Evolutionary conservation across 2,888 invertebrate genomes (phyloP).

Genomic region (Scelioninae gen. 2): DNA sequence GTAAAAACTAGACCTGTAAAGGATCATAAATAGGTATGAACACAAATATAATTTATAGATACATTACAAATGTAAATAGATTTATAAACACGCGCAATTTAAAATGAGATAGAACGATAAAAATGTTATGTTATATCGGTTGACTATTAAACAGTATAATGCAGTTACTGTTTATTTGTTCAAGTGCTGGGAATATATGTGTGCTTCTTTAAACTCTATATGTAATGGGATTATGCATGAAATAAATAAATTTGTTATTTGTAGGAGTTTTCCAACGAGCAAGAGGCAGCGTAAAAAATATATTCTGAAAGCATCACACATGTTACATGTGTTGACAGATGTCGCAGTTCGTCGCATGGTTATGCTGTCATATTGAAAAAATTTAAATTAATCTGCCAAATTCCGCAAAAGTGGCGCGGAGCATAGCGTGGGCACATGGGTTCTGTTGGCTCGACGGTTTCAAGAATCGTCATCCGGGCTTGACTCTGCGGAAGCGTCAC

Average conservation of each 20-base stretch:
- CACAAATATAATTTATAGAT: too few species aligned
- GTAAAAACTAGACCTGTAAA: neutral
- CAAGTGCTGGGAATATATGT: too few species aligned
- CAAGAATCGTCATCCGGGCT: slow-evolving; percentile 30
- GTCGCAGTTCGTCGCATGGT: slow-evolving; percentile 38
- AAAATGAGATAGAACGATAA: too few species aligned
- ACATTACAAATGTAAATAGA: too few species aligned
- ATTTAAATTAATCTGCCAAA: slow-evolving; percentile 11
- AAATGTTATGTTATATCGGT: too few species aligned
- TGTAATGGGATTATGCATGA: too few species aligned
- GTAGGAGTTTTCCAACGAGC: slow-evolving; percentile 30
- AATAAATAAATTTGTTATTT: too few species aligned
- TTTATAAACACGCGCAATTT: too few species aligned
- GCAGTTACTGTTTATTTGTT: too few species aligned
- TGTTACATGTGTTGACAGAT: slow-evolving; percentile 40
- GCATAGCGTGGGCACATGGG: slow-evolving; percentile 30
- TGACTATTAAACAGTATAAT: too few species aligned
- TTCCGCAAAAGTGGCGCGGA: slow-evolving; percentile 47
- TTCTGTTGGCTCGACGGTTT: slow-evolving; percentile 56
- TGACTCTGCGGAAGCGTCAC: slow-evolving; percentile 56
- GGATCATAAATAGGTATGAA: slow-evolving; percentile 31
- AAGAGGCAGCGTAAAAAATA: slow-evolving; percentile 27
- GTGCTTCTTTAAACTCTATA: too few species aligned
- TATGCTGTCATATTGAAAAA: slow-evolving; percentile 53
- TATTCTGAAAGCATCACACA: slow-evolving; percentile 29